Conservation (phyloP, 1,140 invertebrate genomes). For the Bombus turneri region DNA sequence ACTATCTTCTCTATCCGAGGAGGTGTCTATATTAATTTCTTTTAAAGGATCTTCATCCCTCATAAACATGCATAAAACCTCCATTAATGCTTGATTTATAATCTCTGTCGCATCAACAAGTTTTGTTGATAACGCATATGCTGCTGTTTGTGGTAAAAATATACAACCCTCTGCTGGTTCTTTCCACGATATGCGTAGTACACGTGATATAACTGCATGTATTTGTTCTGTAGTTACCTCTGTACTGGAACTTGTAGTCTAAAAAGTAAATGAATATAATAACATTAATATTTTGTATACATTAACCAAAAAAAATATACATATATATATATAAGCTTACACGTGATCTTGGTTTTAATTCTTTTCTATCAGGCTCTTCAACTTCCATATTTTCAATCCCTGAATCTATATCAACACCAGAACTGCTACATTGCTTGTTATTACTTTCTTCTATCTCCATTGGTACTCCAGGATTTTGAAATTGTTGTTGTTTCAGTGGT, state of each 20-base stretch:
- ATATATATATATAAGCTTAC: conserved; percentile 62
- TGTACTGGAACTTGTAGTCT: conserved; percentile 82
- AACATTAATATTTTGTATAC: neutral
- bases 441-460: conserved; percentile 85
- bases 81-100: conserved; percentile 86
- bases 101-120: conserved; percentile 83
- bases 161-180: conserved; percentile 84
- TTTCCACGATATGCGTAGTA: conserved; percentile 87
- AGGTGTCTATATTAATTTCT: conserved; percentile 80
- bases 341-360: conserved; percentile 77
- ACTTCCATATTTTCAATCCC: conserved; percentile 91
- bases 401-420: conserved; percentile 87
- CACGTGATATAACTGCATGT: conserved; percentile 84
- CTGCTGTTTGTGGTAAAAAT: conserved; percentile 86
- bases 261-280: conserved; percentile 50
- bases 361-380: conserved; percentile 82
- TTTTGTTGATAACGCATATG: conserved; percentile 81
- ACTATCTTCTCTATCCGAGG: conserved; percentile 81
- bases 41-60: conserved; percentile 85
- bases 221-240: conserved; percentile 86
- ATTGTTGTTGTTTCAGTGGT: conserved; percentile 72
- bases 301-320: too few species aligned
- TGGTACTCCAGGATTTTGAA: conserved; percentile 75
- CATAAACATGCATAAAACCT: conserved; percentile 86
- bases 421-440: conserved; percentile 81